phyloP scores from a whole-genome alignment of 2,113 vertebrate species.

The Mesembrinibis cayennensis region DNA sequence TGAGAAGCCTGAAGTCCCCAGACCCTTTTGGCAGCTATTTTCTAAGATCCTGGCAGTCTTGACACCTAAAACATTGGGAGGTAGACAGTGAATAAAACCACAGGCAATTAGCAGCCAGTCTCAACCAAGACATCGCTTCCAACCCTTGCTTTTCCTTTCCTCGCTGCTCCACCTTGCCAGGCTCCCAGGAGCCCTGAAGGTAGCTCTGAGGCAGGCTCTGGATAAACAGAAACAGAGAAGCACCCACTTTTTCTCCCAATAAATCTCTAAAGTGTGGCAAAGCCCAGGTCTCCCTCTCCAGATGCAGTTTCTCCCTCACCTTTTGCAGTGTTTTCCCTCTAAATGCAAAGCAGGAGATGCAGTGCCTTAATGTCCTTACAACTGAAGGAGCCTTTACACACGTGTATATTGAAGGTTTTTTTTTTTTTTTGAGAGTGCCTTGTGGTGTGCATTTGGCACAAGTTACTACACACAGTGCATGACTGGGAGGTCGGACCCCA shows the following conservation, averaged over 20 bases:
- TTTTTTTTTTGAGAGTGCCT: background rate
- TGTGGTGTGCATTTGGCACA: background rate
- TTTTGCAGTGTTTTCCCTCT: background rate
- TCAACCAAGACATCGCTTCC: background rate
- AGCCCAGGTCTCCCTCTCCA: background rate
- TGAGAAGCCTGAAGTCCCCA: background rate
- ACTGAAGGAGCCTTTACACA: background rate
- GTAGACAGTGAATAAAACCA: background rate
- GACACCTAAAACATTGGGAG: background rate
- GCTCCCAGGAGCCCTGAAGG: background rate
- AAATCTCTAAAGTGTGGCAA: background rate
- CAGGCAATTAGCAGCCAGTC: background rate
- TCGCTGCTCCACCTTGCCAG: background rate
- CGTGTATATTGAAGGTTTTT: background rate
- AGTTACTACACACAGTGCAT: background rate
- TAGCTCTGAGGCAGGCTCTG: background rate
- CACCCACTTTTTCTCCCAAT: background rate
- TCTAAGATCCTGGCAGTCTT: background rate
- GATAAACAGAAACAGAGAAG: background rate
- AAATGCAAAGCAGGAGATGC: background rate
- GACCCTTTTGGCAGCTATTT: background rate
- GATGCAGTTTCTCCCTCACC: background rate
- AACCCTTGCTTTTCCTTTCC: background rate
- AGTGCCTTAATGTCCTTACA: background rate
- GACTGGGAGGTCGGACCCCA: rapidly evolving